phyloP scores from a whole-genome alignment of 2,888 invertebrate species.

The Eremobia ochroleuca region DNA sequence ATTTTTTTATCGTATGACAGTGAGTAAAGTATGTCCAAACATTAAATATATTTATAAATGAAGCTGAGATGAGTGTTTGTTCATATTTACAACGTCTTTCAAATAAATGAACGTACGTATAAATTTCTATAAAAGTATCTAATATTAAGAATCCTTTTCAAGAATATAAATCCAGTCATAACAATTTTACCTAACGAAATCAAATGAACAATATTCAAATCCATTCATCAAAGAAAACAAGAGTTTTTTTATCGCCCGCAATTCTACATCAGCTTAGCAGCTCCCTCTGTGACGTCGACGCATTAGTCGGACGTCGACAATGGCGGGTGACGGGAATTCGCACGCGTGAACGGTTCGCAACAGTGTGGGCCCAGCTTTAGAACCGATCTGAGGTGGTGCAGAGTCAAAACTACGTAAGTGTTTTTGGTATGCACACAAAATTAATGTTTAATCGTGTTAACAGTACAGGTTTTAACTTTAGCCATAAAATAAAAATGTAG shows the following conservation, averaged over 20 bases:
- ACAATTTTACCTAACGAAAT: conserved; percentile 39
- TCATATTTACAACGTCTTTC: neutral
- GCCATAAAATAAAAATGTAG: too few relatives aligned
- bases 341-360: conserved; percentile 78
- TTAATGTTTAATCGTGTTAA: neutral
- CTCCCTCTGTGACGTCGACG: conserved; percentile 68
- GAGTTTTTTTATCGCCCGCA: conserved; percentile 78
- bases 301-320: conserved; percentile 80
- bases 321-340: conserved; percentile 75
- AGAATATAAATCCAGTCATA: conserved; percentile 1
- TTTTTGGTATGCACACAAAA: neutral
- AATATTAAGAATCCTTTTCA: neutral
- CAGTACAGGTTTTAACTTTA: neutral
- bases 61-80: neutral
- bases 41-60: neutral
- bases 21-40: neutral
- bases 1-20: neutral
- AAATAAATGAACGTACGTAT: neutral
- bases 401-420: conserved; percentile 51
- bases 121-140: too few relatives aligned
- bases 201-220: conserved; percentile 62
- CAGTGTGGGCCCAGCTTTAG: conserved; percentile 75
- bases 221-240: conserved; percentile 72
- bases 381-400: conserved; percentile 42
- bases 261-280: conserved; percentile 56